These are phyloP conservation scores for Patella ulyssiponensis DNA, from an alignment of 2,888 invertebrate genomes.

Conservation along the genomic window DNA sequence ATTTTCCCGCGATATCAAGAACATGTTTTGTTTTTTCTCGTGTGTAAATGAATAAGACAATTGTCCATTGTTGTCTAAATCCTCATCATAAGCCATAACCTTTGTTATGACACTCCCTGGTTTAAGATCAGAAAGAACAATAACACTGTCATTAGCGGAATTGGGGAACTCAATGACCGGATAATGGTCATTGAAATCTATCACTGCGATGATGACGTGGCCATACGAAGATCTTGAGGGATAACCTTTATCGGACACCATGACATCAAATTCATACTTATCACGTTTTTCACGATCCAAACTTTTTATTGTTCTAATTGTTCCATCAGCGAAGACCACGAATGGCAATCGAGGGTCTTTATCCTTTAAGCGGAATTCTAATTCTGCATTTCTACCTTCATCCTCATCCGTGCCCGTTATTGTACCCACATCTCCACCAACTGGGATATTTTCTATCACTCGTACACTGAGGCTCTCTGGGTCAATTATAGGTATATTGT, in stretches of 20 bases:
- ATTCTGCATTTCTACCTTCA: conserved; percentile 50
- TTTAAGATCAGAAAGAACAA: conserved; percentile 34
- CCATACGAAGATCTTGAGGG: conserved; percentile 51
- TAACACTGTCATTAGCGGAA: conserved; percentile 46
- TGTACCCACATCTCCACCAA: conserved; percentile 48
- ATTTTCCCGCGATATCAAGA: conserved; percentile 41
- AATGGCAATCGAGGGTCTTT: conserved; percentile 43
- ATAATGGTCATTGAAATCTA: conserved; percentile 62
- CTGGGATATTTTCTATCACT: conserved; percentile 47
- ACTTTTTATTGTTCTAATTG: conserved; percentile 43
- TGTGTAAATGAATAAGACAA: conserved; percentile 48
- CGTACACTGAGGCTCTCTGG: conserved; percentile 43
- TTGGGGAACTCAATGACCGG: conserved; percentile 60
- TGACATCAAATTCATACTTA: conserved; percentile 51
- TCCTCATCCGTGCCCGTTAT: conserved; percentile 55
- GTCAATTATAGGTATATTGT: conserved; percentile 53
- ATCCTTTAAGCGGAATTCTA: conserved; percentile 16
- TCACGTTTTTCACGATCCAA: conserved; percentile 54
- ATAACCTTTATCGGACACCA: conserved; percentile 57
- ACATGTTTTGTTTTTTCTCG: conserved; percentile 44
- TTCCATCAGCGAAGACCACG: conserved; percentile 48
- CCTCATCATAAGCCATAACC: conserved; percentile 50
- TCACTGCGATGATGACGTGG: conserved; percentile 50
- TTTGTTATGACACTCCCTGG: conserved; percentile 42
- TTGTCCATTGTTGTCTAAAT: conserved; percentile 53